Base-by-base conservation (phyloP, 2,797 vertebrate species). In the Lates japonicus region DNA sequence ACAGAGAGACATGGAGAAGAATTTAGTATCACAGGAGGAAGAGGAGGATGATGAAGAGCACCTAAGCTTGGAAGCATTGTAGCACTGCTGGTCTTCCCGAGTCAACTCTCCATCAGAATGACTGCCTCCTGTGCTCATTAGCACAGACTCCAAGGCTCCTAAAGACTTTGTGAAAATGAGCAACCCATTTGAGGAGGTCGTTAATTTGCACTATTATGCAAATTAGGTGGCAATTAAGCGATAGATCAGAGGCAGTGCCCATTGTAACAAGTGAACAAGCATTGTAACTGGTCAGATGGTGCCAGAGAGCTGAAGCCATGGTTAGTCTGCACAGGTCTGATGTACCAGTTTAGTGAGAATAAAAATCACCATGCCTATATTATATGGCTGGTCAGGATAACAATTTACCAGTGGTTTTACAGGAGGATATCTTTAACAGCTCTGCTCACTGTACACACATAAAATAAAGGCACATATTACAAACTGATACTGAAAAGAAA, bases 201-300 rank as follows among this genome's bases (percentile, higher is more conserved):
- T 96, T 96, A 96, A 96, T 96, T 96, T 96, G 95, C 95, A 96
- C 95, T 95, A 94, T 95, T 96, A 96, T 96, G 96, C 95, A 96
- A 96, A 96, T 96, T 94, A 95, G 95, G 94, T 95, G 94, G 95
- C 96, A 96, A 96, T 96, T 96, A 96, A 96, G 95, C 95, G 85
- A 95, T 95, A 95, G 95, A 95, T 96, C 95, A 94, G 95, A 95
- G 93, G 94, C 95, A 88, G 94, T 93, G 93, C 93, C 94, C 95
- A 96, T 96, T 95, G 96, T 96, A 96, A 96, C 94, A 88, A 94
- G 92, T 88, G 93, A 96, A 96, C 93, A 94, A 95, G 95, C 92
- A 88, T 91, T 92, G 93, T 95, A 95, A 95, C 95, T 93, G 93
- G 92, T 94, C 93, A 94, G 94, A 95, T 94, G 90, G 91, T 94